phyloP scores from a whole-genome alignment of 2,888 invertebrate species.

The Heteromyza rotundicornis region DNA sequence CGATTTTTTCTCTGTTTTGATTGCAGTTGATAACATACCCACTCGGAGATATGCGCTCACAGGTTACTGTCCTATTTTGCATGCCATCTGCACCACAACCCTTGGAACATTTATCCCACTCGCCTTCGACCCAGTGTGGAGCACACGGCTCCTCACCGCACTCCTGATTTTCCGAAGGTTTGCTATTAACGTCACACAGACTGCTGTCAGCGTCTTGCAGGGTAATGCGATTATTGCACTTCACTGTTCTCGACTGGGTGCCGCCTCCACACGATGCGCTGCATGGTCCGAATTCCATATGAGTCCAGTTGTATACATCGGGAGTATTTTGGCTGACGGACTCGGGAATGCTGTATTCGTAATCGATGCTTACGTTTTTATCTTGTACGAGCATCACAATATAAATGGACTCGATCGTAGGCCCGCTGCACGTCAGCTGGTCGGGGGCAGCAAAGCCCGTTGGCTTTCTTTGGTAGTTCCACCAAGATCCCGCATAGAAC shows the following conservation, averaged over 20 bases:
- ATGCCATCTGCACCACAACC: constrained; percentile 80
- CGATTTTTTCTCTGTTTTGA: not conserved
- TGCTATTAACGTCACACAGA: constrained; percentile 79
- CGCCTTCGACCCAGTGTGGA: constrained; percentile 78
- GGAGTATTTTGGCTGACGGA: constrained; percentile 71
- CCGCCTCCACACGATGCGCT: constrained; percentile 91
- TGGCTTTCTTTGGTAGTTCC: constrained; percentile 86
- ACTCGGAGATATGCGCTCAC: constrained; percentile 78
- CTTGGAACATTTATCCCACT: constrained; percentile 83
- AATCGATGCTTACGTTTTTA: constrained; percentile 81
- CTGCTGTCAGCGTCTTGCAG: constrained; percentile 74
- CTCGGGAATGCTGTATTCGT: constrained; percentile 88
- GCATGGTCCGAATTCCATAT: constrained; percentile 74
- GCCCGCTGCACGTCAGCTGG: constrained; percentile 81
- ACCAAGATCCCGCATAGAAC: constrained; percentile 81
- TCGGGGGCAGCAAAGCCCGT: constrained; percentile 86
- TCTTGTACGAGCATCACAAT: constrained; percentile 85
- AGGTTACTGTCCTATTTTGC: constrained; percentile 75
- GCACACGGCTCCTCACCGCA: constrained; percentile 82
- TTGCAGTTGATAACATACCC: constrained; percentile 63
- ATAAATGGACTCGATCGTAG: constrained; percentile 87
- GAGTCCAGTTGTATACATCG: constrained; percentile 84
- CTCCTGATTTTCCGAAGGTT: constrained; percentile 73
- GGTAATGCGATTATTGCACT: constrained; percentile 78
- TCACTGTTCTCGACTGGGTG: constrained; percentile 77